Percentiles rank a stretch among this genome's conserved stretches.
These are phyloP conservation scores for Brachyptera putata DNA, from an alignment of 2,888 invertebrate genomes.

Conservation along the genomic window DNA sequence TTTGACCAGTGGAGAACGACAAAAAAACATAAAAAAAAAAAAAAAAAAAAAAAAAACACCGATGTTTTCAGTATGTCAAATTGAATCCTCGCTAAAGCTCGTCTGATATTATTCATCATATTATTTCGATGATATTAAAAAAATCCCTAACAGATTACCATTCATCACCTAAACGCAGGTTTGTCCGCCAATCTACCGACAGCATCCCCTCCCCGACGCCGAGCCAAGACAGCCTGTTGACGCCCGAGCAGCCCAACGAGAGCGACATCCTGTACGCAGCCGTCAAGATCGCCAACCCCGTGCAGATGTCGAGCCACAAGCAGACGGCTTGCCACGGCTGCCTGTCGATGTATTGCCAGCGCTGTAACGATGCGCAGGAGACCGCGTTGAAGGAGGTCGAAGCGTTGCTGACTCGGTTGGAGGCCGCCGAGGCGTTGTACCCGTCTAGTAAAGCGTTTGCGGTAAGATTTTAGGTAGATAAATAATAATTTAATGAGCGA, in stretches of 20 bases:
- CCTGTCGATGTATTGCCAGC: constrained; percentile 65
- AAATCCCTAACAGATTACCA: too few species aligned
- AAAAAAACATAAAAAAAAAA: too few species aligned
- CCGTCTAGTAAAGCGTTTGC: constrained; percentile 80
- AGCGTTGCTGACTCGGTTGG: constrained; percentile 64
- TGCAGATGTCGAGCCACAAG: neutral
- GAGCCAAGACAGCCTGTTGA: neutral
- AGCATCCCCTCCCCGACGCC: neutral
- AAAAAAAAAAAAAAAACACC: too few species aligned
- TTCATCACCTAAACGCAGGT: too few species aligned
- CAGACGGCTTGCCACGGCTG: constrained; percentile 56
- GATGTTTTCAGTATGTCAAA: too few species aligned
- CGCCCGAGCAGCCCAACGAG: neutral
- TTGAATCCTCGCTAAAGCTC: too few species aligned
- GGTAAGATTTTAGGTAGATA: neutral
- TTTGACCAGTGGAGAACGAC: too few species aligned
- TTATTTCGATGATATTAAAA: too few species aligned
- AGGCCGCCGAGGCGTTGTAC: constrained; percentile 74
- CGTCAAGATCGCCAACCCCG: neutral
- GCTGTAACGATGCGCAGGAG: constrained; percentile 67
- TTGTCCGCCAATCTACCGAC: too few species aligned
- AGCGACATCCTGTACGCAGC: constrained; percentile 1
- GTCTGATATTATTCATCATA: too few species aligned
- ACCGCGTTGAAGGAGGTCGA: constrained; percentile 69
- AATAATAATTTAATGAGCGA: neutral